Conservation (phyloP, 2,113 vertebrate species). For the Ciconia boyciana region DNA sequence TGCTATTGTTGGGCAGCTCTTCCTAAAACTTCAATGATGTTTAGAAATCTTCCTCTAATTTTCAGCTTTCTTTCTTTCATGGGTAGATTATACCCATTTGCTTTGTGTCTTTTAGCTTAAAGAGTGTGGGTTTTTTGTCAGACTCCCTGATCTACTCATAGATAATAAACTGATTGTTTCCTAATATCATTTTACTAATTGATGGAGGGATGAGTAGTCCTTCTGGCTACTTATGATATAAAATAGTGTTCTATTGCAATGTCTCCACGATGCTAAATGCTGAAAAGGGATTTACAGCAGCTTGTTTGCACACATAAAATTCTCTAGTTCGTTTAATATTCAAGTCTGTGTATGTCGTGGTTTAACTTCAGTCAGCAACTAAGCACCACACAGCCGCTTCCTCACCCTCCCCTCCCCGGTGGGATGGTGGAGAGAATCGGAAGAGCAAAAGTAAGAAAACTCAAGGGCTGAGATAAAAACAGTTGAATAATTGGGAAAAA, state of each 20-base stretch:
- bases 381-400: no score
- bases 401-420: no score
- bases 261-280: not conserved
- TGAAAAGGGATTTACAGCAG: not conserved
- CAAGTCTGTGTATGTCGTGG: not conserved
- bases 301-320: rapidly evolving
- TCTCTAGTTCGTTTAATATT: not conserved
- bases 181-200: not conserved
- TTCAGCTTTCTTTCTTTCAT: not conserved
- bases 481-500: no score
- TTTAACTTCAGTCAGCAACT: no score
- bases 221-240: not conserved
- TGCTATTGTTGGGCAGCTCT: not conserved
- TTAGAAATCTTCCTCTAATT: not conserved
- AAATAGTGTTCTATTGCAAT: not conserved
- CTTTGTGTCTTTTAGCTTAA: not conserved
- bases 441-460: no score
- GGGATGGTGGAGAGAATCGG: no score
- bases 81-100: not conserved
- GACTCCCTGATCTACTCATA: not conserved
- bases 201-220: not conserved
- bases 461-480: no score
- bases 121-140: not conserved
- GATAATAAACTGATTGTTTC: not conserved
- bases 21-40: not conserved